phyloP scores from a whole-genome alignment of 1,140 invertebrate genomes.

The Phocides pigmalion region DNA sequence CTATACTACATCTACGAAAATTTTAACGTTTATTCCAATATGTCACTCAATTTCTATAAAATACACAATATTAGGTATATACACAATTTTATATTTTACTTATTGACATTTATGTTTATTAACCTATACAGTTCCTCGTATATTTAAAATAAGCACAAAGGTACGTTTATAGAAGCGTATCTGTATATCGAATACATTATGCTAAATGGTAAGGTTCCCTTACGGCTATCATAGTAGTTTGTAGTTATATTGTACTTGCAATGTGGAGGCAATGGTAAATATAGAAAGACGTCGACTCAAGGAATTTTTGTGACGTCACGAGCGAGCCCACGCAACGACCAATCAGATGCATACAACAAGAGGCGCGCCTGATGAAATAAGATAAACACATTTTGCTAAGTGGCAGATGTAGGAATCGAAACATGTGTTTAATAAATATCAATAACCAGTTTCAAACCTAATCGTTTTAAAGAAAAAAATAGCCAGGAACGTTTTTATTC shows the following conservation, averaged over 20 bases:
- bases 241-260: constrained; percentile 48
- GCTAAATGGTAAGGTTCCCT: background rate
- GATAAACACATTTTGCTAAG: constrained; percentile 45
- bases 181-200: background rate
- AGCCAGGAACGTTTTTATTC: constrained; percentile 27
- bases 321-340: constrained; percentile 78
- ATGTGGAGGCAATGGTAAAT: constrained; percentile 52
- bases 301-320: constrained; percentile 77
- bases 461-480: constrained; percentile 4
- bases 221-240: background rate
- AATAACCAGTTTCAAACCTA: background rate
- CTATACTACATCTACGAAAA: too few relatives aligned
- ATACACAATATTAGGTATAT: too few relatives aligned
- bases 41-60: too few relatives aligned
- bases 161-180: too few relatives aligned
- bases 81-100: too few relatives aligned
- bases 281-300: constrained; percentile 63
- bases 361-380: constrained; percentile 64
- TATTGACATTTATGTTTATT: too few relatives aligned
- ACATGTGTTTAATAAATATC: background rate
- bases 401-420: constrained; percentile 5
- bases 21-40: too few relatives aligned
- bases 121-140: too few relatives aligned
- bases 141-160: too few relatives aligned
- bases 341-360: constrained; percentile 69